Conservation (phyloP, 2,113 vertebrate species). For the Fregata magnificens region DNA sequence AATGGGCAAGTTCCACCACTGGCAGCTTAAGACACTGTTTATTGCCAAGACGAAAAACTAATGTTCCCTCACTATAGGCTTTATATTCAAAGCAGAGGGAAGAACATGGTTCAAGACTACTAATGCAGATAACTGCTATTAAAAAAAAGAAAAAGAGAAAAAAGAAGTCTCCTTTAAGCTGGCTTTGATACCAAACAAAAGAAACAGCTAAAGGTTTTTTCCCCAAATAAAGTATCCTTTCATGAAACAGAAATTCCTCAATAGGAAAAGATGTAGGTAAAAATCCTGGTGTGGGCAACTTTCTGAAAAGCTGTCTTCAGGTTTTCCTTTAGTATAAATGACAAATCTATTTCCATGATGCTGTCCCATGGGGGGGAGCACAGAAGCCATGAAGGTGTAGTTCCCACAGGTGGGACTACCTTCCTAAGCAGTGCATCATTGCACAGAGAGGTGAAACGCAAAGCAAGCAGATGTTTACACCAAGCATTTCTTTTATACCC, state of each 20-base stretch:
- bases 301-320: not conserved
- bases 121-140: constrained; percentile 13
- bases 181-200: constrained; percentile 30
- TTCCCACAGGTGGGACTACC: not conserved
- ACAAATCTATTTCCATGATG: not conserved
- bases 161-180: not conserved
- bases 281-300: not conserved
- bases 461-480: not conserved
- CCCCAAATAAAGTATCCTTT: not conserved
- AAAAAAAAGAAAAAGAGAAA: not conserved
- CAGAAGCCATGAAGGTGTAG: rapidly evolving
- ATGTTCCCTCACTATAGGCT: not conserved
- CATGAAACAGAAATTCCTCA: not conserved
- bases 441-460: not conserved
- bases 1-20: not conserved
- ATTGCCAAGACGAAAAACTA: not conserved
- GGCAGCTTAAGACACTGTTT: not conserved
- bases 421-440: rapidly evolving
- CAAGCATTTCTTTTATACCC: not conserved
- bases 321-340: not conserved
- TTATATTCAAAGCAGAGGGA: constrained; percentile 43
- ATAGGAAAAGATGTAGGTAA: not conserved
- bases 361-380: not conserved
- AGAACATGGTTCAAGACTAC: constrained; percentile 13
- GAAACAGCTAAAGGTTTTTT: constrained; percentile 9